Percentiles rank a stretch among this genome's conserved stretches.
Evolutionary conservation across 2,113 vertebrate species (phyloP).

Genomic region (Leptobrachium ailaonicum): DNA sequence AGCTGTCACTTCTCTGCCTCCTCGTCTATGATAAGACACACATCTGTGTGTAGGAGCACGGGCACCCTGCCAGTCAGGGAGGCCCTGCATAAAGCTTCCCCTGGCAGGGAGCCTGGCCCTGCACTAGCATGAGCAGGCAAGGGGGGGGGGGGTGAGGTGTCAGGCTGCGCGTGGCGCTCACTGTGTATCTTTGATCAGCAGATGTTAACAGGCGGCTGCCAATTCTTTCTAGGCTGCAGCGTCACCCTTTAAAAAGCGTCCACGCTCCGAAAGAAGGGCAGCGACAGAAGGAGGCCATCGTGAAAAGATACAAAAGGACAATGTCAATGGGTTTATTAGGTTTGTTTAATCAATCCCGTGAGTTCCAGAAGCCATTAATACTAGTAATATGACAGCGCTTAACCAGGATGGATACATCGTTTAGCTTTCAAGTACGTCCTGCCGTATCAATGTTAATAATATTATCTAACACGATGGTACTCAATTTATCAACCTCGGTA

Average conservation of each 20-base stretch:
- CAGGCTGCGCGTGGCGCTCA: constrained; percentile 24
- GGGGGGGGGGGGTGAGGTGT: constrained; percentile 28
- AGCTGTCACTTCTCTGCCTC: constrained; percentile 69
- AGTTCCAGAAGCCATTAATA: too few species aligned
- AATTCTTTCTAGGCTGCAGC: constrained; percentile 10
- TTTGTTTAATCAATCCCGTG: background rate
- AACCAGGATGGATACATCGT: too few species aligned
- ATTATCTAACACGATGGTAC: too few species aligned
- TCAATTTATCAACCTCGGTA: too few species aligned
- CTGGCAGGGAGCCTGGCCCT: constrained; percentile 61
- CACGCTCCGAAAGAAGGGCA: constrained; percentile 12
- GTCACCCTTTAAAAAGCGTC: constrained; percentile 9
- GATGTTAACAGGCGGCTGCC: constrained; percentile 40
- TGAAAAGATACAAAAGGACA: background rate
- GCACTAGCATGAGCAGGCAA: constrained; percentile 44
- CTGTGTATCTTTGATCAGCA: constrained; percentile 45
- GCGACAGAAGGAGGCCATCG: background rate
- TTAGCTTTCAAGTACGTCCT: too few species aligned
- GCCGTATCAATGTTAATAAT: too few species aligned
- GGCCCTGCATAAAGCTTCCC: constrained; percentile 67
- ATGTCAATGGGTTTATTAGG: background rate
- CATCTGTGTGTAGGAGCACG: constrained; percentile 68
- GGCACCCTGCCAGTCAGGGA: constrained; percentile 64
- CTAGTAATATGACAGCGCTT: too few species aligned
- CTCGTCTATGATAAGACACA: constrained; percentile 73